These are phyloP conservation scores for Sebastes miniatus DNA, from an alignment of 2,797 vertebrate genomes.

Conservation along the genomic window DNA sequence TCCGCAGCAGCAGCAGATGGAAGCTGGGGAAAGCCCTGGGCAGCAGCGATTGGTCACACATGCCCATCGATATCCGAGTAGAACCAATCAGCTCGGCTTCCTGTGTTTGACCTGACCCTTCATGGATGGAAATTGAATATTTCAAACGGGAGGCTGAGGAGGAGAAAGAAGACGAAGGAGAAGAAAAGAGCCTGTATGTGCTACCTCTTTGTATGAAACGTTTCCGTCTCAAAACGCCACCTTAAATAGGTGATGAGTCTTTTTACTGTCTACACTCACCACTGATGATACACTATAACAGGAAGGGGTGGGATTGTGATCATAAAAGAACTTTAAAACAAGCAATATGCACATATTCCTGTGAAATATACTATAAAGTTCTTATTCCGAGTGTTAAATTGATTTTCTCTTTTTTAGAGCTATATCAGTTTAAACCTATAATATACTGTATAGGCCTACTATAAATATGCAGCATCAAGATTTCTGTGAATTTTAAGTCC, in stretches of 20 bases:
- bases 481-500: neutral
- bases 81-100: slow-evolving; percentile 83
- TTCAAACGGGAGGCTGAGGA: slow-evolving; percentile 56
- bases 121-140: slow-evolving; percentile 79
- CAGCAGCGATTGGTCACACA: slow-evolving; percentile 82
- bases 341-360: neutral
- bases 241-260: neutral
- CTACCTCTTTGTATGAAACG: neutral
- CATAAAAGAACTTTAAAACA: neutral
- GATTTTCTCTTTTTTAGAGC: neutral
- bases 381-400: neutral
- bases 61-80: slow-evolving; percentile 76
- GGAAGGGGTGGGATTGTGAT: neutral
- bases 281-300: neutral
- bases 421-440: neutral
- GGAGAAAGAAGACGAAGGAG: slow-evolving; percentile 8
- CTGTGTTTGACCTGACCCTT: slow-evolving; percentile 82
- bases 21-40: slow-evolving; percentile 68
- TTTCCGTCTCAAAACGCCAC: neutral
- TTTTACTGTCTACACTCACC: neutral
- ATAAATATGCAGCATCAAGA: neutral
- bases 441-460: too few relatives aligned
- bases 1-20: slow-evolving; percentile 48
- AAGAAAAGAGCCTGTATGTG: neutral
- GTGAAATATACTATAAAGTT: neutral